Base-by-base conservation (phyloP, 64 coral and sea anemone genomes). In the Pocillopora verrucosa region DNA sequence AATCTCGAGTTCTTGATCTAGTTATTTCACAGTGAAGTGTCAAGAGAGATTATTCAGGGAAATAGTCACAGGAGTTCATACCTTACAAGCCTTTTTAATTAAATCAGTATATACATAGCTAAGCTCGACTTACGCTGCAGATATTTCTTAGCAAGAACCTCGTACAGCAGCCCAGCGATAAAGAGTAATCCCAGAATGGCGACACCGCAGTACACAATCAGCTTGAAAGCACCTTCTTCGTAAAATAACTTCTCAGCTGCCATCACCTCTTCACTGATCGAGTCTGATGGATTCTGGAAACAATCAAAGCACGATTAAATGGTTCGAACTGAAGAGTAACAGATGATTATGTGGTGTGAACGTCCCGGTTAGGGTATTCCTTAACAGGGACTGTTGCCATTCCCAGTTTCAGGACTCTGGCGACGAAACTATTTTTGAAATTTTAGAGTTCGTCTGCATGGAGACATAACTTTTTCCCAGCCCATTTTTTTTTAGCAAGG, bases 181-280 rank as follows among this genome's bases (percentile, higher is more conserved):
- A 65, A 13, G 11, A 93, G 92, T 13, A 87, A 73, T 3, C 58
- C 92, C 73, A 93, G 60, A 68, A 93, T 89, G 51, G 60, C 92
- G 10, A 85, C 60, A 2, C 92, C 92, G 34, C 92, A 80, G 60
- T 72, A 93, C 6, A 93, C 87, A 61, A 93, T 93, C 22, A 93
- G 22, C 75, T 89, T 93, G 30, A 93, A 93, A 38, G 87, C 83
- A 11, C 35, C 76, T 59, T 93, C 92, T 72, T 93, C 92, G 30
- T 89, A 93, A 51, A 93, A 93, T 76, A 93, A 84, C 59, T 72
- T 87, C 79, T 93, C 87, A 4, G 88, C 92, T 45, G 83, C 79
- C 19, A 58, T 76, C 11, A 93, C 79, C 10, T 88, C 92, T 58
- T 89, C 78, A 63, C 88, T 89, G 2, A 82, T 76, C 0, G 72